A percentile compares a stretch with the other conserved stretches of the same genome.
Conservation (phyloP, 1,140 invertebrate genomes). For the Danaus plexippus region DNA sequence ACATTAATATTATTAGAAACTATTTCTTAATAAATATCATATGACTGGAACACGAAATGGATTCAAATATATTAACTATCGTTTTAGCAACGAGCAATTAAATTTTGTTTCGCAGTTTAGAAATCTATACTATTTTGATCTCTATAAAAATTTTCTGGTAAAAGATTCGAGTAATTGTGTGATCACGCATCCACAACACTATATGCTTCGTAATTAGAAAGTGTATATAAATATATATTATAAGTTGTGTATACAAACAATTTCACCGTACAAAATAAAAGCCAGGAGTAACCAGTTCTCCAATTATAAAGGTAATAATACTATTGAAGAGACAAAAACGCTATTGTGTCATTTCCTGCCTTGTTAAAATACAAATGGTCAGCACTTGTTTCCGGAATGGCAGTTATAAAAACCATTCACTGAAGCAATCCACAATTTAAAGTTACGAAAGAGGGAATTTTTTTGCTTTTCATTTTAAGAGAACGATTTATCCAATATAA, state of each 20-base stretch:
- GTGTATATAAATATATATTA: not conserved
- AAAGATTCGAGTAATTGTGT: slow-evolving; percentile 7
- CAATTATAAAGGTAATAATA: no score
- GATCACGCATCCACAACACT: slow-evolving; percentile 12
- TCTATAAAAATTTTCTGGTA: slow-evolving; percentile 14
- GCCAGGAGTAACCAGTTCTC: no score
- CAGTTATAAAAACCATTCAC: no score
- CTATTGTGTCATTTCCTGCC: slow-evolving; percentile 11
- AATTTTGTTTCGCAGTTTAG: slow-evolving; percentile 7
- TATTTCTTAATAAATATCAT: no score
- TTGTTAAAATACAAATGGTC: slow-evolving; percentile 6
- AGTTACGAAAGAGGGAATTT: slow-evolving; percentile 1
- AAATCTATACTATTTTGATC: slow-evolving; percentile 16
- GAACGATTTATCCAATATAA: not conserved
- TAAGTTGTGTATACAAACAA: no score
- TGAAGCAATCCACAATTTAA: not conserved
- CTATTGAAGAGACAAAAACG: not conserved
- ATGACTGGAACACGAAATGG: no score
- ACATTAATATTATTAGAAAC: no score
- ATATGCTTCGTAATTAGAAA: slow-evolving; percentile 17
- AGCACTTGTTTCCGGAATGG: slow-evolving; percentile 4
- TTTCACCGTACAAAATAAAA: no score
- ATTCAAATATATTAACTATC: no score
- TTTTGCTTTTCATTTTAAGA: slow-evolving; percentile 2
- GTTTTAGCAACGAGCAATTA: no score